phyloP scores from a whole-genome alignment of 2,797 vertebrate species.

The Sternarchorhynchus goeldii region DNA sequence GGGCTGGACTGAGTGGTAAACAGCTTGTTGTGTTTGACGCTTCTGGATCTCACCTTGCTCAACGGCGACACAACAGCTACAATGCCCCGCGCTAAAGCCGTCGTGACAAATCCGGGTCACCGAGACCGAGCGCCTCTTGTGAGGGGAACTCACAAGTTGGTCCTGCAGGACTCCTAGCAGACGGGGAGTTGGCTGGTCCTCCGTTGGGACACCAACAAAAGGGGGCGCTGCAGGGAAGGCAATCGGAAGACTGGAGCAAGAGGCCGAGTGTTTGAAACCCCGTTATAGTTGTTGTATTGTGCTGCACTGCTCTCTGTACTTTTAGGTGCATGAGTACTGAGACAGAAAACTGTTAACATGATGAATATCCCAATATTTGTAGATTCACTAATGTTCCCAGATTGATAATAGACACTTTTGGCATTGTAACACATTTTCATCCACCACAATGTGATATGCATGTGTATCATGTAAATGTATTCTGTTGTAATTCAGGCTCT shows the following conservation, averaged over 20 bases:
- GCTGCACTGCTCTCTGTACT: no score
- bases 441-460: neutral
- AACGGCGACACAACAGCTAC: constrained; percentile 18
- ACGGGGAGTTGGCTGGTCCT: neutral
- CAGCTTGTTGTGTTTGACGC: constrained; percentile 33
- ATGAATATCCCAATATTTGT: no score
- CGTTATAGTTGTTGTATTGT: neutral
- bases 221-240: constrained; percentile 38
- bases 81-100: constrained; percentile 47
- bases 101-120: constrained; percentile 58
- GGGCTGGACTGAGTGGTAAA: constrained; percentile 32
- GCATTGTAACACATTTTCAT: neutral
- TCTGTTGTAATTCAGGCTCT: no score
- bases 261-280: neutral
- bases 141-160: constrained; percentile 25
- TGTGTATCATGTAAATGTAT: no score
- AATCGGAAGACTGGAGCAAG: constrained; percentile 4
- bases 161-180: constrained; percentile 16
- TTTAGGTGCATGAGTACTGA: no score
- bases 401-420: neutral
- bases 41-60: constrained; percentile 38
- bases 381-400: no score
- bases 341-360: no score
- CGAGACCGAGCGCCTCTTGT: constrained; percentile 18
- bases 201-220: constrained; percentile 35